Conservation (phyloP, 2,888 invertebrate species). For the Agapostemon virescens region DNA sequence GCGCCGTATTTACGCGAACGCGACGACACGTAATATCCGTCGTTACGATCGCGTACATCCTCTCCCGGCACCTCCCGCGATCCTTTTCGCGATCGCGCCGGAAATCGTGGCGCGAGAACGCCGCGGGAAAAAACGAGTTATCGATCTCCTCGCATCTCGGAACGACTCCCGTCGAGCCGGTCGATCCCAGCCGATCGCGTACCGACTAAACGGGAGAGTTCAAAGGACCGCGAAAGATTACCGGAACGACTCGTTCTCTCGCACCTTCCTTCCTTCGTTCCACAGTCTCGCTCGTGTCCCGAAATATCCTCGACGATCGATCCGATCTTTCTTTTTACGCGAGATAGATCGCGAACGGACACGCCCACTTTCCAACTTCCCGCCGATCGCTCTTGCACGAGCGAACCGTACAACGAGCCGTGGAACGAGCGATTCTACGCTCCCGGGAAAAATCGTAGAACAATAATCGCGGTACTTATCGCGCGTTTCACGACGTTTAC, state of each 20-base stretch:
- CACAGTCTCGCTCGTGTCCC: slow-evolving; percentile 11
- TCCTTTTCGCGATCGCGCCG: background rate
- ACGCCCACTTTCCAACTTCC: slow-evolving; percentile 75
- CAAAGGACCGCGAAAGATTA: background rate
- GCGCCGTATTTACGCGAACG: slow-evolving; percentile 56
- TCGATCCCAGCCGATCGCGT: background rate
- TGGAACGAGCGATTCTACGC: background rate
- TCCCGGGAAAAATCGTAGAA: background rate
- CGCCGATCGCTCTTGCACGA: slow-evolving; percentile 64
- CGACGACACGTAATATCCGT: slow-evolving; percentile 54
- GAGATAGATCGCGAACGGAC: slow-evolving; percentile 67
- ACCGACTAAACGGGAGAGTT: background rate
- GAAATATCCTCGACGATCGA: slow-evolving; percentile 36
- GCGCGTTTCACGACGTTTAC: background rate
- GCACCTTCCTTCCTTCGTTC: no score
- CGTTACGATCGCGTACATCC: slow-evolving; percentile 35
- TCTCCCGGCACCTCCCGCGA: slow-evolving; percentile 21
- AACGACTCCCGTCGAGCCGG: background rate
- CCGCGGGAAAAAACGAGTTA: slow-evolving; percentile 5
- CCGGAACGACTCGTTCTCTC: background rate
- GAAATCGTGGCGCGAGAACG: background rate
- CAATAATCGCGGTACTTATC: background rate
- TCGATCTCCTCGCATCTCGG: background rate
- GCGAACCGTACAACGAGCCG: slow-evolving; percentile 18
- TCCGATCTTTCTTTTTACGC: slow-evolving; percentile 33